Evolutionary conservation across 2,113 vertebrate species (phyloP).

Genomic region (Aptenodytes forsteri): DNA sequence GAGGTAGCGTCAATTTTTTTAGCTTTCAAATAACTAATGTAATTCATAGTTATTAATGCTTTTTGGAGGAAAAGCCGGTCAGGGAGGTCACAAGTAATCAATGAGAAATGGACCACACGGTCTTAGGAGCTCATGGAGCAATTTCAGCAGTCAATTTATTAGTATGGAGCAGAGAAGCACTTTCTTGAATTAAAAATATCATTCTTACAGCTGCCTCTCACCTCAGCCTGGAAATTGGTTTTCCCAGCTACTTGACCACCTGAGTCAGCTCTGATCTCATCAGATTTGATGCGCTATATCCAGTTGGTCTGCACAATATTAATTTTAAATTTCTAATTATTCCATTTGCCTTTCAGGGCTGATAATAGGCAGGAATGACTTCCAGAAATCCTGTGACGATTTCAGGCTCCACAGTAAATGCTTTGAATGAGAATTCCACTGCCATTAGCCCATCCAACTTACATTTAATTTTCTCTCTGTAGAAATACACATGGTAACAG

Average conservation of each 20-base stretch:
- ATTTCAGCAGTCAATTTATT: neutral
- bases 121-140: neutral
- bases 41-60: neutral
- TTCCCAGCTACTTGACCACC: neutral
- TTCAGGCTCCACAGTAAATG: slow-evolving; percentile 79
- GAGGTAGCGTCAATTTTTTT: neutral
- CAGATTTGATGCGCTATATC: neutral
- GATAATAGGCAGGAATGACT: slow-evolving; percentile 69
- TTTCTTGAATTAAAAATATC: neutral
- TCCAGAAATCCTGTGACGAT: slow-evolving; percentile 80
- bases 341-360: slow-evolving; percentile 70
- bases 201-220: neutral
- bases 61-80: neutral
- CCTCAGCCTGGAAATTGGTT: neutral
- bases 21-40: neutral
- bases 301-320: neutral
- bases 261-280: neutral
- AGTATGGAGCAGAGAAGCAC: neutral
- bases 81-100: neutral
- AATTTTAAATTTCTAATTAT: neutral
- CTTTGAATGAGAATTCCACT: slow-evolving; percentile 80
- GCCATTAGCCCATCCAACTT: slow-evolving; percentile 68
- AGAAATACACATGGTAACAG: neutral
- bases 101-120: neutral
- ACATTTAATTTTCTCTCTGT: neutral